Conservation (phyloP, 2,888 invertebrate genomes). For the Leucophenga maculata region DNA sequence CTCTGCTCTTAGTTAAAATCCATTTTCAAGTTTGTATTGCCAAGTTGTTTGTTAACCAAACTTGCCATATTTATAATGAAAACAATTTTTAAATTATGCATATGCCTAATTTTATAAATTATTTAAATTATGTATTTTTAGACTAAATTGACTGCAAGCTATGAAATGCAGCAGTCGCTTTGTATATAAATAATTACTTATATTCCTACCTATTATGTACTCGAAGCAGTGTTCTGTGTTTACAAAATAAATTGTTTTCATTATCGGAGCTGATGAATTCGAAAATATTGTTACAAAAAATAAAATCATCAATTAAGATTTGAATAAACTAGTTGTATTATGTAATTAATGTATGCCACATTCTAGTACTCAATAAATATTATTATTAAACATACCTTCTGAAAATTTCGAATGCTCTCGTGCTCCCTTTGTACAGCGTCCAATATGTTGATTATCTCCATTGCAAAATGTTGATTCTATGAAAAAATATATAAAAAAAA, state of each 20-base stretch:
- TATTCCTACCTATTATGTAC: neutral
- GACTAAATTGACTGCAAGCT: neutral
- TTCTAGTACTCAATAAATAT: conserved; percentile 7
- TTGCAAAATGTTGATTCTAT: conserved; percentile 51
- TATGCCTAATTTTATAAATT: conserved; percentile 5
- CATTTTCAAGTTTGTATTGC: neutral
- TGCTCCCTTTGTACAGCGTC: conserved; percentile 52
- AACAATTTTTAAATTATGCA: conserved; percentile 27
- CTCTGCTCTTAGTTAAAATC: neutral
- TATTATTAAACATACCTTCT: conserved; percentile 53
- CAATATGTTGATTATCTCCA: conserved; percentile 47
- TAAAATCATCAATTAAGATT: no score
- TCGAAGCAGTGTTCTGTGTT: no score
- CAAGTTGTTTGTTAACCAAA: conserved; percentile 10
- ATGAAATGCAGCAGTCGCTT: neutral
- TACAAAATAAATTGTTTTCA: no score
- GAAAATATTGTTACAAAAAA: no score
- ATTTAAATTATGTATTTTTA: neutral
- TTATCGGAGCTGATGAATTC: no score
- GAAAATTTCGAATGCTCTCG: conserved; percentile 50
- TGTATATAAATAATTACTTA: conserved; percentile 1
- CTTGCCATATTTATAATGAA: conserved; percentile 61
- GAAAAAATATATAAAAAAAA: conserved; percentile 17
- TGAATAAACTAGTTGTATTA: no score
- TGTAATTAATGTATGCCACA: neutral